Evolutionary conservation across 2,797 vertebrate genomes (phyloP).

Genomic region (Enoplosus armatus): DNA sequence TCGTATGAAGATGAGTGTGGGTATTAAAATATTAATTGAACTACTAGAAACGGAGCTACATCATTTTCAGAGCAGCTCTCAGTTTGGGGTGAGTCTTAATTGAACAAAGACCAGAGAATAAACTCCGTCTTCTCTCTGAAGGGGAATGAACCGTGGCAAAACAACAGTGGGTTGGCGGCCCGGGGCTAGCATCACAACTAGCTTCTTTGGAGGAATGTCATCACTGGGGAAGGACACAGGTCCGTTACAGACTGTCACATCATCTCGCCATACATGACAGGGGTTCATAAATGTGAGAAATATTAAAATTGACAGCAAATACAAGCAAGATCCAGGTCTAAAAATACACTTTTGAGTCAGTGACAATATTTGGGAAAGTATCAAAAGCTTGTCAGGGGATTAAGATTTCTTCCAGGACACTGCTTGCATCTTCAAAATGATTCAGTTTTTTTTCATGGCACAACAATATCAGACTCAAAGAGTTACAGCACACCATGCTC

Average conservation of each 20-base stretch:
- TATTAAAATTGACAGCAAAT: slow-evolving; percentile 62
- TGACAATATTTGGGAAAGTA: slow-evolving; percentile 70
- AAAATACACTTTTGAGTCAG: slow-evolving; percentile 67
- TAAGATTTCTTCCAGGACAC: slow-evolving; percentile 77
- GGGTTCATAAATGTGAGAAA: slow-evolving; percentile 43
- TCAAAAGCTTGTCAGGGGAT: slow-evolving; percentile 78
- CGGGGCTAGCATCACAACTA: slow-evolving; percentile 70
- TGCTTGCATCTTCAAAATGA: slow-evolving; percentile 72
- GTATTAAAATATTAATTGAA: slow-evolving; percentile 80
- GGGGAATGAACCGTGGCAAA: slow-evolving; percentile 86
- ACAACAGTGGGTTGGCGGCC: slow-evolving; percentile 86
- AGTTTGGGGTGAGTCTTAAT: slow-evolving; percentile 71
- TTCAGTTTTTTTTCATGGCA: slow-evolving; percentile 55
- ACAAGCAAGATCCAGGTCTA: slow-evolving; percentile 56
- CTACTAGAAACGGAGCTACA: slow-evolving; percentile 63
- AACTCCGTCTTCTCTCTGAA: slow-evolving; percentile 81
- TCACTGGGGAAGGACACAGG: slow-evolving; percentile 34
- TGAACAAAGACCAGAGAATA: slow-evolving; percentile 88
- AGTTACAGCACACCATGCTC: slow-evolving; percentile 71
- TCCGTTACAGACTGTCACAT: slow-evolving; percentile 39
- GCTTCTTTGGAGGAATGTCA: slow-evolving; percentile 70
- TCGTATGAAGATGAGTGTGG: slow-evolving; percentile 63
- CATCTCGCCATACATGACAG: slow-evolving; percentile 32
- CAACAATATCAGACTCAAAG: slow-evolving; percentile 76
- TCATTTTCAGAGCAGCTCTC: slow-evolving; percentile 61